Evolutionary conservation across 23 tunicate species (phyloP), one percentile per base, ranked within the genome.

Genomic region (Styela clava): DNA sequence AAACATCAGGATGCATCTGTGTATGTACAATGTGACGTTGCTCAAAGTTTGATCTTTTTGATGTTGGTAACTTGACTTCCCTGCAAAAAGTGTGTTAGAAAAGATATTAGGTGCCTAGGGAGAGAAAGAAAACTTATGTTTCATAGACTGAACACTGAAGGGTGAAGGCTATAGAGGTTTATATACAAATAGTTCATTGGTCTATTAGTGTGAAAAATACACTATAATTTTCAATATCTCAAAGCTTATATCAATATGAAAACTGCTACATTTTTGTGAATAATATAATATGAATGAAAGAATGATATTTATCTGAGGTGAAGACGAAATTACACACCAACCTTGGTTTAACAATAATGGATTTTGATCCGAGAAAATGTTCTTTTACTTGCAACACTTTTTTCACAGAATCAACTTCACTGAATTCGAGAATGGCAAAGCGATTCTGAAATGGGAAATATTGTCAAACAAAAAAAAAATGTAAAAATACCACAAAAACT

Each of bases 341-440:
- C 89, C 97, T 82, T 44, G 90, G 87, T 79, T 85, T 86, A 1
- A 91, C 87, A 24, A 64, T 64, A 16, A 91, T 82, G 20, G 34
- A 21, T 16, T 36, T 80, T 32, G 88, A 87, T 33, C 36, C 25
- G 1, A 91, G 73, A 2, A 3, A 2, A 63, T 87, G 91, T 28
- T 87, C 73, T 56, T 83, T 79, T 0, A 30, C 36, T 21, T 63
- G 69, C 0, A 86, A 62, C 3, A 79, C 68, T n/a, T 65, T 83
- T 3, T 73, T 21, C 22, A 73, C 89, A 0, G 69, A 72, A 2
- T 35, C 73, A 18, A 26, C 35, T 52, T 84, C 65, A 68, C 79
- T 87, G 51, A 91, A 34, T 69, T 91, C 88, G 9, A 91, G 83
- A 26, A 91, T 86, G 19, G 97, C 97, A 79, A 83, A 91, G 19